Base-by-base conservation (phyloP, 2,888 invertebrate genomes). In the Mayetiola destructor region DNA sequence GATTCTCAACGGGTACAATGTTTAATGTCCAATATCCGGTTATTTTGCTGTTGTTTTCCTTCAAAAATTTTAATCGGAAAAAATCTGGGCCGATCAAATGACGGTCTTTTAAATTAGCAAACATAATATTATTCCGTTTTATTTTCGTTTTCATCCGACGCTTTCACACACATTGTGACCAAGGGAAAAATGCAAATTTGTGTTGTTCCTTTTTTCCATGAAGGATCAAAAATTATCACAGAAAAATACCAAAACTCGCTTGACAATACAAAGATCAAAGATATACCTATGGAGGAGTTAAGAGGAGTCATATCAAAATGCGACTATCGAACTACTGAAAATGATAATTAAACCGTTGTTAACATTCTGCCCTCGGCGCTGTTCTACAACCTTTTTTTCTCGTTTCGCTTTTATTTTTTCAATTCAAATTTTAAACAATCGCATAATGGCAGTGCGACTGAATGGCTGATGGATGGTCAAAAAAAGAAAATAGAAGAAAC, bases 21-120 rank as follows among this genome's bases (percentile, higher is more conserved):
- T 42, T 42, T 42, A 42, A 42, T 23, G 42, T 42, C 23, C 42
- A 14, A 42, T 42, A 42, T 42, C 42, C 42, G 42, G 42, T 23
- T 12, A 42, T 42, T 42, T 42, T 2, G 14, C 21, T 42, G 23
- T 23, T 39, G 12, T 42, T 42, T 23, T n/a, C 23, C 12, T 23
- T 21, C 23, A 2, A 23, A 12, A 4, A 2, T 23, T 8, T 42
- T 10, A 42, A 21, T 21, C 23, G 42, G 23, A 14, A 23, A 14
- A 42, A 42, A 42, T 14, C 42, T 23, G 42, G 21, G 21, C 42
- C 42, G 21, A 23, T 42, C 23, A 14, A 42, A 23, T 42, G 21
- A 5, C 16, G 14, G 4, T 12, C 21, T 12, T 23, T 21, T 14
- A 42, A 42, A 42, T 42, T 21, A 23, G n/a, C 8, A 23, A 21